phyloP scores from a whole-genome alignment of 2,888 invertebrate species.

The Heliothis peltigera region DNA sequence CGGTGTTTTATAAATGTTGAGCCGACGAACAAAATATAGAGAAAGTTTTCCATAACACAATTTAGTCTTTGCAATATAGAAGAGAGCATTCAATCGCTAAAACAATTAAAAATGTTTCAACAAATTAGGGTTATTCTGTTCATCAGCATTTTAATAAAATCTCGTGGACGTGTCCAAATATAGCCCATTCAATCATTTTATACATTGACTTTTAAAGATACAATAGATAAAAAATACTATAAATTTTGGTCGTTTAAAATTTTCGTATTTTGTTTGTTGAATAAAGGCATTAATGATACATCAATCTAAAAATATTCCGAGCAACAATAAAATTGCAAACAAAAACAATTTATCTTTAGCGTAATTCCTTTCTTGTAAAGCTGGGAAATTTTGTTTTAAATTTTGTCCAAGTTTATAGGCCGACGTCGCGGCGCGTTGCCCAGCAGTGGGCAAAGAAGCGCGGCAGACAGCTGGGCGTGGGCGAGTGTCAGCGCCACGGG shows the following conservation, averaged over 20 bases:
- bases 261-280: constrained; percentile 7
- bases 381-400: constrained; percentile 5
- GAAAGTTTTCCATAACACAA: constrained; percentile 9
- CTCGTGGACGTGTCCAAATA: constrained; percentile 1
- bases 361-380: constrained; percentile 11
- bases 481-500: constrained; percentile 84
- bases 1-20: constrained; percentile 18
- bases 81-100: constrained; percentile 25
- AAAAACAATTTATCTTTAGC: neutral
- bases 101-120: constrained; percentile 2
- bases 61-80: constrained; percentile 13
- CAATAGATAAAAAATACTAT: neutral
- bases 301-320: neutral
- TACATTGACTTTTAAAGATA: neutral
- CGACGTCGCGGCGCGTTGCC: constrained; percentile 56
- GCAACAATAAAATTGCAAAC: neutral
- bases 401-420: constrained; percentile 28
- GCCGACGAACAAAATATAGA: constrained; percentile 1
- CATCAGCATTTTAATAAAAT: neutral
- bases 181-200: neutral
- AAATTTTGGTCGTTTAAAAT: constrained; percentile 13
- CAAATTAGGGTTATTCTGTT: neutral
- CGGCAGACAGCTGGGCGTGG: constrained; percentile 65
- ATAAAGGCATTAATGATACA: neutral
- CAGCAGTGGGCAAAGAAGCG: constrained; percentile 73